Evolutionary conservation across 2,888 invertebrate species (phyloP).

Genomic region (Oscheius sp.): DNA sequence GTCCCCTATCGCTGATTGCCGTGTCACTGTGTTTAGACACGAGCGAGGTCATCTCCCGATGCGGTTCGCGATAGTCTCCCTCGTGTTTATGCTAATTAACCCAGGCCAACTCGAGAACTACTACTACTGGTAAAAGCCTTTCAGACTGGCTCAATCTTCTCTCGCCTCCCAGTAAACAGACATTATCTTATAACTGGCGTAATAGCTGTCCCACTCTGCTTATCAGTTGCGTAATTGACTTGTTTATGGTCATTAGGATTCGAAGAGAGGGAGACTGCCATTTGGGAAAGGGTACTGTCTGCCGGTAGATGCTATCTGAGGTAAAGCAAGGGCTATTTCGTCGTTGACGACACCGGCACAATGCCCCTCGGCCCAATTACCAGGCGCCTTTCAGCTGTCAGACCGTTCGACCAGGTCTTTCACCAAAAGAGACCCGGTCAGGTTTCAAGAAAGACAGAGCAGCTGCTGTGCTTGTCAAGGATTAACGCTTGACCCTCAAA

Average conservation of each 20-base stretch:
- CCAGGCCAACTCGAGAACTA: not conserved
- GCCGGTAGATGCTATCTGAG: constrained; percentile 9
- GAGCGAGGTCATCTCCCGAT: constrained; percentile 31
- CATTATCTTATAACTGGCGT: constrained; percentile 19
- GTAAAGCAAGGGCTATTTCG: constrained; percentile 6
- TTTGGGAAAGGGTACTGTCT: constrained; percentile 1
- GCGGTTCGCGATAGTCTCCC: constrained; percentile 18
- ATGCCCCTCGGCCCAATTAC: constrained; percentile 31
- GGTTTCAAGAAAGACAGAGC: constrained; percentile 11
- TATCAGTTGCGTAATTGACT: constrained; percentile 18
- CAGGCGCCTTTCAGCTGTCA: constrained; percentile 30
- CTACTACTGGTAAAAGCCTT: not conserved
- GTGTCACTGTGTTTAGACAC: constrained; percentile 30
- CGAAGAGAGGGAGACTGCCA: not conserved
- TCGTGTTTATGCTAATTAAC: constrained; percentile 22
- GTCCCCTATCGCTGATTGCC: constrained; percentile 18
- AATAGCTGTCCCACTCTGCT: not conserved
- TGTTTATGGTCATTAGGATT: not conserved
- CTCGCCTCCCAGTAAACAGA: constrained; percentile 7
- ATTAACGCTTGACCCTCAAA: constrained; percentile 26
- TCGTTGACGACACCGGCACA: constrained; percentile 3
- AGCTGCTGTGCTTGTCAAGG: constrained; percentile 13
- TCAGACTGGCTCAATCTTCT: not conserved
- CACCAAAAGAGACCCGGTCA: not conserved
- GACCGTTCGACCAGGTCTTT: not conserved